A percentile compares a stretch with the other conserved stretches of the same genome.
phyloP scores from a whole-genome alignment of 2,113 vertebrate genomes.

The Epinephelus lanceolatus region DNA sequence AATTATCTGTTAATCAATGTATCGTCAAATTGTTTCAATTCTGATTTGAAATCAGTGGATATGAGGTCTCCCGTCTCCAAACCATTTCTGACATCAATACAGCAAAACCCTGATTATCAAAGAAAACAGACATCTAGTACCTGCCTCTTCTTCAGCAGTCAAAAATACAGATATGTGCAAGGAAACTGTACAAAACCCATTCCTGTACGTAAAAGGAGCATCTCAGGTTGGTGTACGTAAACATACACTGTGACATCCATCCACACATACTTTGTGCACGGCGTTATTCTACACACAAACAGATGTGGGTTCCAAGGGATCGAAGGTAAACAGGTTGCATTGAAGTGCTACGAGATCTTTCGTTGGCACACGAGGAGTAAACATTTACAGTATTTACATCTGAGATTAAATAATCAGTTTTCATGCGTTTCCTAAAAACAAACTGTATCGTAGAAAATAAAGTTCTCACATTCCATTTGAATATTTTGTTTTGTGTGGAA shows the following conservation, averaged over 20 bases:
- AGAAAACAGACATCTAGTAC: constrained; percentile 14
- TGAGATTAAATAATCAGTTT: constrained; percentile 47
- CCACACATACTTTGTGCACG: constrained; percentile 45
- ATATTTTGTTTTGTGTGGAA: constrained; percentile 32
- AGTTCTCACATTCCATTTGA: constrained; percentile 64
- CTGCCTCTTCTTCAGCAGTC: constrained; percentile 20
- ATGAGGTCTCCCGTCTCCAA: neutral
- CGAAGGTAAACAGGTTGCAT: constrained; percentile 79
- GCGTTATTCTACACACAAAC: constrained; percentile 48
- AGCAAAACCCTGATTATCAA: constrained; percentile 38
- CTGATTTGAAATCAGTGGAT: neutral
- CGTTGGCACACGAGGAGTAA: constrained; percentile 79
- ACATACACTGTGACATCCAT: constrained; percentile 42
- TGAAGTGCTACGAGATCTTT: constrained; percentile 76
- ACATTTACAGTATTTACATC: constrained; percentile 80
- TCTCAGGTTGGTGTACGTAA: constrained; percentile 19
- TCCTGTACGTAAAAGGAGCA: constrained; percentile 34
- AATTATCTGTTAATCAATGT: neutral
- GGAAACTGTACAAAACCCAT: constrained; percentile 65
- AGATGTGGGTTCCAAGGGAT: constrained; percentile 41
- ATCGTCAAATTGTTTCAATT: neutral
- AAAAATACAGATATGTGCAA: constrained; percentile 62
- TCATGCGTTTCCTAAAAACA: constrained; percentile 74
- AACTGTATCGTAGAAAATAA: constrained; percentile 63
- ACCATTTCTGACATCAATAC: neutral